Base-by-base conservation (phyloP, 1,140 invertebrate genomes). In the Drosophila miranda region DNA sequence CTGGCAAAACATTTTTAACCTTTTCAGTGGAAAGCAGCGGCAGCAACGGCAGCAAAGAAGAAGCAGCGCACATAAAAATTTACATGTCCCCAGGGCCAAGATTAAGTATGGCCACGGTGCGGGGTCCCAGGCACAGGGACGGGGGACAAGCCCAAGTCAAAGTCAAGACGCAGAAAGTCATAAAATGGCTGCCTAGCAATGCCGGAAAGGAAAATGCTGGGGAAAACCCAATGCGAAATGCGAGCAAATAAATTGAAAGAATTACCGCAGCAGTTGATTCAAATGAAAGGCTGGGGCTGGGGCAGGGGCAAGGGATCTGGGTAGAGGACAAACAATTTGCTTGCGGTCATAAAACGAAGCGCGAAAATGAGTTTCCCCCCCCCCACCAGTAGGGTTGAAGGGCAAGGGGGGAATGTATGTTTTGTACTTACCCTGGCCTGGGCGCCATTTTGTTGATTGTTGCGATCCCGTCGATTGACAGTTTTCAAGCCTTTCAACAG, bases 391-490 rank as follows among this genome's bases (percentile, higher is more conserved):
- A 1, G 16, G 0, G 16, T 1, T 1, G 1, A 16, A 16, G 16
- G 16, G 16, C 16, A 0, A 16, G 16, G 41, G 26, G 7, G 34
- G 41, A 13, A 5, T 6, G 13, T 26, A 26, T 26, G 23, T 26
- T 26, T 26, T 8, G 50, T 59, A 83, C 90, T 90, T 90, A 91
- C 90, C 80, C 90, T 88, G 30, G 88, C 87, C 75, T 91, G 90
- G 44, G 89, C 81, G 58, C 76, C 81, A 78, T 90, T 78, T 50
- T 89, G 86, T 78, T 91, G 88, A 82, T 90, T 84, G 78, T 80
- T 91, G 66, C 90, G 87, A 90, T 91, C 90, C 74, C 90, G 75
- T 72, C 90, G 90, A 91, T 91, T 91, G 72, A 91, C 90, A 78
- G 90, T 91, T 75, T 90, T 91, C 59, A 91, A 84, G 68, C 90